Conservation (phyloP, 1,140 invertebrate genomes). For the Pogonognathellus flavescens region DNA sequence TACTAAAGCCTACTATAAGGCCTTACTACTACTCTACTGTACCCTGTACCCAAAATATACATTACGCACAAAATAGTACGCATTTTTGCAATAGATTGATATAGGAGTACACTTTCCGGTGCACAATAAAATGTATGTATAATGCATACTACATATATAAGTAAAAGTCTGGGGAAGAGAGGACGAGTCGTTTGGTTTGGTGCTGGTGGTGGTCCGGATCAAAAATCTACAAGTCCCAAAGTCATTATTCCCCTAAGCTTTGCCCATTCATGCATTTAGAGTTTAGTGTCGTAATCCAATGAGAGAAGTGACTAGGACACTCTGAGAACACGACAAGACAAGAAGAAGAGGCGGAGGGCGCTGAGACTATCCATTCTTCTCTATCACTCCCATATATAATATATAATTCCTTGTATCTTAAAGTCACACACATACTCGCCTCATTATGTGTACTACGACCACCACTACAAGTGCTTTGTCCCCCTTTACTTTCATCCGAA, state of each 20-base stretch:
- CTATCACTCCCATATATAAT: too few relatives aligned
- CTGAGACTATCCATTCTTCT: too few relatives aligned
- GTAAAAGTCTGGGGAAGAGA: neutral
- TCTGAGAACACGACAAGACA: neutral
- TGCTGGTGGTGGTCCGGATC: constrained; percentile 2
- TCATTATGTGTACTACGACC: neutral
- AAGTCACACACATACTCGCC: constrained; percentile 7
- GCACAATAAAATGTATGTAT: neutral
- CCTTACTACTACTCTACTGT: too few relatives aligned
- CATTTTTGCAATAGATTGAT: too few relatives aligned
- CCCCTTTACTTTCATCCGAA: neutral
- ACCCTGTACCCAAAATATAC: too few relatives aligned
- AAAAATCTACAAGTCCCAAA: constrained; percentile 44
- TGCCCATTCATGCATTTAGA: constrained; percentile 35
- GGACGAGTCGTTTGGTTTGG: neutral
- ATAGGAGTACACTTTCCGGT: neutral
- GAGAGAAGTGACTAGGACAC: constrained; percentile 8
- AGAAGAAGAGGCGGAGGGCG: neutral
- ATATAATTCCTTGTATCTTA: neutral
- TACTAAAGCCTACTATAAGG: too few relatives aligned
- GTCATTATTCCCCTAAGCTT: constrained; percentile 44
- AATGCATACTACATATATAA: neutral
- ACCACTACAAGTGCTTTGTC: too few relatives aligned
- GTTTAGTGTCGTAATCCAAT: constrained; percentile 50
- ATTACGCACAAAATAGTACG: too few relatives aligned